A percentile compares a stretch with the other conserved stretches of the same genome.
Evolutionary conservation across 2,888 invertebrate species (phyloP).

Genomic region (Drosophila rubida): DNA sequence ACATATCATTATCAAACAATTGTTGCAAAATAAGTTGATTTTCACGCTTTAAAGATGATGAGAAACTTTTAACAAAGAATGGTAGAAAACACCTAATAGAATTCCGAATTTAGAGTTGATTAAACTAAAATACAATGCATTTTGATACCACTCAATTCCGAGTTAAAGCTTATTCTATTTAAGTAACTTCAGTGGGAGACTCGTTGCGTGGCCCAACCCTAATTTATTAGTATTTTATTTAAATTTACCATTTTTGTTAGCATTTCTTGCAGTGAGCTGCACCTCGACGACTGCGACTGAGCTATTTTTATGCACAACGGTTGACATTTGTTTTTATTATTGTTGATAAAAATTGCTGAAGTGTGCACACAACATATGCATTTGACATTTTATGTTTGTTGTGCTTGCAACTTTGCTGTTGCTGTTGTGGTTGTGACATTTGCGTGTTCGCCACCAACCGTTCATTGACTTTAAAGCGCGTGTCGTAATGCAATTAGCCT

Average conservation of each 20-base stretch:
- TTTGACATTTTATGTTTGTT: constrained; percentile 63
- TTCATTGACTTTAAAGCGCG: constrained; percentile 79
- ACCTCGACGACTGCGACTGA: not conserved
- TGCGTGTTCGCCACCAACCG: constrained; percentile 62
- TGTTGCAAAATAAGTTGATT: no score
- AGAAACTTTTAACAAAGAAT: no score
- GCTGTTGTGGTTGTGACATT: constrained; percentile 62
- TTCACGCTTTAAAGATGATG: no score
- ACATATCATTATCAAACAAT: no score
- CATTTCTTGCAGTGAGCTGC: constrained; percentile 22
- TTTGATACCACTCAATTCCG: no score
- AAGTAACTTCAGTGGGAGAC: not conserved
- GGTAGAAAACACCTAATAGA: no score
- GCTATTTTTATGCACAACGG: constrained; percentile 22
- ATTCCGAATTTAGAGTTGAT: no score
- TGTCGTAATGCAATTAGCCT: constrained; percentile 75
- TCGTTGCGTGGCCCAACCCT: not conserved
- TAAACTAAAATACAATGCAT: no score
- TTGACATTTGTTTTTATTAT: constrained; percentile 39
- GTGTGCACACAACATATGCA: constrained; percentile 31
- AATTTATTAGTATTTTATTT: not conserved
- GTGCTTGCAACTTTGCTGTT: constrained; percentile 43
- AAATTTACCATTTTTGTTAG: not conserved
- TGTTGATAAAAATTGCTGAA: constrained; percentile 37
- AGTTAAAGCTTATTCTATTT: no score